Conservation (phyloP, 2,888 invertebrate species). For the Seira sanloemensis region DNA sequence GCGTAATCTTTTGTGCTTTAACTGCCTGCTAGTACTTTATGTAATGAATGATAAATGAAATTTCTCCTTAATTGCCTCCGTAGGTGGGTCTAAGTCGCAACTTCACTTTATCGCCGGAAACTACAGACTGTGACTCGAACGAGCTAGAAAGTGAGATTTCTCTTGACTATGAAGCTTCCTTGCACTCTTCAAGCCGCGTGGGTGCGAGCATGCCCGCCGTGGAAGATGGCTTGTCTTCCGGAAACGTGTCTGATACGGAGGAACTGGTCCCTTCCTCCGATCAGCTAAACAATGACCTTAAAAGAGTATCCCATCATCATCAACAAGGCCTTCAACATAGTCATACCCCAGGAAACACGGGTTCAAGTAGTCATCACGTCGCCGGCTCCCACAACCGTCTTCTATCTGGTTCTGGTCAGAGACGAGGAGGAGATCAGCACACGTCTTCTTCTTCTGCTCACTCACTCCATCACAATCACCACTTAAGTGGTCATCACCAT, state of each 20-base stretch:
- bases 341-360: not conserved
- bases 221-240: constrained; percentile 95
- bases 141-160: constrained; percentile 91
- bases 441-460: not conserved
- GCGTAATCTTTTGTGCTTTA: not conserved
- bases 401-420: not conserved
- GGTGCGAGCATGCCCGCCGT: constrained; percentile 90
- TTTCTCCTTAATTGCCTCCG: constrained; percentile 52
- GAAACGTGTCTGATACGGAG: constrained; percentile 94
- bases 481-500: not conserved
- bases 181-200: constrained; percentile 76
- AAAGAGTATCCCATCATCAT: constrained; percentile 24
- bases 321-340: not conserved
- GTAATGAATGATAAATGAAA: constrained; percentile 62
- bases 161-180: constrained; percentile 77
- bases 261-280: constrained; percentile 64
- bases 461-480: constrained; percentile 31
- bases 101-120: constrained; percentile 93
- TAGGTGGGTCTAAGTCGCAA: constrained; percentile 86
- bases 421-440: constrained; percentile 8
- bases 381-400: not conserved
- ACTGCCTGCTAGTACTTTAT: constrained; percentile 26
- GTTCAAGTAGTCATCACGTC: not conserved
- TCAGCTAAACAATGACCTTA: constrained; percentile 60
- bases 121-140: constrained; percentile 93